Evolutionary conservation across 2,888 invertebrate genomes (phyloP).

Genomic region (Acanthosepion lycidas): DNA sequence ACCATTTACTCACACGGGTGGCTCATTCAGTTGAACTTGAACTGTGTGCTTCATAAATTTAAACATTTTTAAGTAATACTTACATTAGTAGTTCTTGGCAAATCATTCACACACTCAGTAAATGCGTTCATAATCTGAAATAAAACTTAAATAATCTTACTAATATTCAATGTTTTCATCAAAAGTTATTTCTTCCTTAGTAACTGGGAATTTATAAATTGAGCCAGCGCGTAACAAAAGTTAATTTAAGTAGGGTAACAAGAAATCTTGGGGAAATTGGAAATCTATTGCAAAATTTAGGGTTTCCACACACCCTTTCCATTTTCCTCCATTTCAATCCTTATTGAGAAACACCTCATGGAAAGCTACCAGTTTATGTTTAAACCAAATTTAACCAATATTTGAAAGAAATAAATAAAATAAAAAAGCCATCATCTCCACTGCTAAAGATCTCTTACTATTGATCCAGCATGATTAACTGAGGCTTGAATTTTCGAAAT

Average conservation of each 20-base stretch:
- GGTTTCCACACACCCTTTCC: too few species aligned
- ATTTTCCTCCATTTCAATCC: not conserved
- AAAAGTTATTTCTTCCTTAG: not conserved
- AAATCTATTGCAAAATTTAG: too few species aligned
- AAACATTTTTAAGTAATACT: not conserved
- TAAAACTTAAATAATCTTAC: not conserved
- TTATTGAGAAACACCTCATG: not conserved
- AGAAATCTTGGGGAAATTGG: not conserved
- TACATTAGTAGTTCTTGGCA: not conserved
- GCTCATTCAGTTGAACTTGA: not conserved
- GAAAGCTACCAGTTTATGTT: not conserved
- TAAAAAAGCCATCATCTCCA: not conserved
- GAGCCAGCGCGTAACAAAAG: not conserved
- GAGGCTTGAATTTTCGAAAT: slow-evolving; percentile 40
- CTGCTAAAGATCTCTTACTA: not conserved
- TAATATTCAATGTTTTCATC: not conserved
- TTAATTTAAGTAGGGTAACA: not conserved
- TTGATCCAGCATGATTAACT: slow-evolving; percentile 33
- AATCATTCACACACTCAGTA: not conserved
- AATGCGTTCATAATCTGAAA: not conserved
- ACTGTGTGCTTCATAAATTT: not conserved
- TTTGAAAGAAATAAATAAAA: not conserved
- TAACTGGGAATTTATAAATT: not conserved
- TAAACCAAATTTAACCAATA: not conserved
- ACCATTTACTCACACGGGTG: not conserved